Base-by-base conservation (phyloP, 2,113 vertebrate genomes). In the Ctenodactylus gundi region DNA sequence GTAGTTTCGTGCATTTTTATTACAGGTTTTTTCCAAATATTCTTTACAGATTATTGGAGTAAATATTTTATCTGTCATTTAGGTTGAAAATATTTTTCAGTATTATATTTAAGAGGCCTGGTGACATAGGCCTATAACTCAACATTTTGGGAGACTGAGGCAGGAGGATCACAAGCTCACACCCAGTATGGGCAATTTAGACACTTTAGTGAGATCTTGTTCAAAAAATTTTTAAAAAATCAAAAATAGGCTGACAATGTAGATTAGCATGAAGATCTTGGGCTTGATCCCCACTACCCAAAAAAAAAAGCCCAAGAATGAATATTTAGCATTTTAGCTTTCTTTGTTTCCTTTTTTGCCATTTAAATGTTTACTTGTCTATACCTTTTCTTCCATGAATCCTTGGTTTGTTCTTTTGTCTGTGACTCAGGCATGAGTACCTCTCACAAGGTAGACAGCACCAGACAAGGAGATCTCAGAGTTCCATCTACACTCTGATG, bases 71-170 rank as follows among this genome's bases (percentile, higher is more conserved):
- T 93, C 90, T 94, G 41, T n/a, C 57, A 51, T 88, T 81, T 85
- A 81, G 75, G 72, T 91, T 88, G 57, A 97, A 96, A 91, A 95
- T 94, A 78, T 93, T 93, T 93, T 91, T 93, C 67, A 96, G n/a
- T n/a, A n/a, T n/a, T n/a, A n/a, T n/a, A n/a, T n/a, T n/a, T n/a
- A n/a, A n/a, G n/a, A n/a, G n/a, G n/a, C n/a, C n/a, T n/a, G n/a
- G n/a, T n/a, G n/a, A n/a, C n/a, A n/a, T n/a, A n/a, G n/a, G n/a
- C n/a, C n/a, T n/a, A n/a, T n/a, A n/a, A n/a, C n/a, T n/a, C n/a
- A n/a, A n/a, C n/a, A n/a, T n/a, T n/a, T n/a, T n/a, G n/a, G n/a
- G n/a, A n/a, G n/a, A n/a, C n/a, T n/a, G n/a, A n/a, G n/a, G n/a
- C n/a, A n/a, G n/a, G n/a, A n/a, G n/a, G n/a, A n/a, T n/a, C n/a